phyloP scores from a whole-genome alignment of 2,888 invertebrate genomes.

The Orchesellides sinensis region DNA sequence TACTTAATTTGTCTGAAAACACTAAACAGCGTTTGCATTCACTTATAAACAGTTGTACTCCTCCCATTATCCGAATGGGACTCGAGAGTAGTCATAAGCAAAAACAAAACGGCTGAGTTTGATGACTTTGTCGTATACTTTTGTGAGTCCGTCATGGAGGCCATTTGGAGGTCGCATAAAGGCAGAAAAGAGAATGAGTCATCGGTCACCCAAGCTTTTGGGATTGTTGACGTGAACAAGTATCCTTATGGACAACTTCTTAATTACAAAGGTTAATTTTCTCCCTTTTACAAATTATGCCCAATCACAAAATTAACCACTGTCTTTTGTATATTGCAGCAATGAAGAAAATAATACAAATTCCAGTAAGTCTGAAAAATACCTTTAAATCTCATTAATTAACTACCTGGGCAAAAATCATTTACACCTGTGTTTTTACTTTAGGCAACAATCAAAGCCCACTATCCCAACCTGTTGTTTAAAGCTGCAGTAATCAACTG shows the following conservation, averaged over 20 bases:
- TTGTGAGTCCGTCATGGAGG: slow-evolving; percentile 32
- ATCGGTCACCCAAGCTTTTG: slow-evolving; percentile 40
- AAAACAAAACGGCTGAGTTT: slow-evolving; percentile 9
- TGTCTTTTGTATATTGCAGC: slow-evolving; percentile 12
- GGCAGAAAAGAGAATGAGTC: not conserved
- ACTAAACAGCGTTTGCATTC: not conserved
- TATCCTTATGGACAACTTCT: slow-evolving; percentile 37
- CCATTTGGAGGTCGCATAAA: not conserved
- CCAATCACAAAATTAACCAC: not conserved
- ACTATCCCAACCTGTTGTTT: slow-evolving; percentile 36
- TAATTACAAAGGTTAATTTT: slow-evolving; percentile 25
- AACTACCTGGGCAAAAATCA: not conserved
- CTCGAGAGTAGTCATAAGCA: slow-evolving; percentile 5
- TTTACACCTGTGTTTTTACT: not conserved
- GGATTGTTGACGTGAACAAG: slow-evolving; percentile 18
- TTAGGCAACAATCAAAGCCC: slow-evolving; percentile 22
- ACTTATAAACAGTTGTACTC: slow-evolving; percentile 3
- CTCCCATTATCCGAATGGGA: slow-evolving; percentile 46
- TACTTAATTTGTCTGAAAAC: not conserved
- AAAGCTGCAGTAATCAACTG: slow-evolving; percentile 30
- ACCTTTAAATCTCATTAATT: not conserved
- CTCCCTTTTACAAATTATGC: not conserved
- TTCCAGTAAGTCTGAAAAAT: slow-evolving; percentile 17
- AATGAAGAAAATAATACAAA: slow-evolving; percentile 24
- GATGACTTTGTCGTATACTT: slow-evolving; percentile 8